Evolutionary conservation across 2,113 vertebrate species (phyloP).

Genomic region (Lanius ludovicianus): DNA sequence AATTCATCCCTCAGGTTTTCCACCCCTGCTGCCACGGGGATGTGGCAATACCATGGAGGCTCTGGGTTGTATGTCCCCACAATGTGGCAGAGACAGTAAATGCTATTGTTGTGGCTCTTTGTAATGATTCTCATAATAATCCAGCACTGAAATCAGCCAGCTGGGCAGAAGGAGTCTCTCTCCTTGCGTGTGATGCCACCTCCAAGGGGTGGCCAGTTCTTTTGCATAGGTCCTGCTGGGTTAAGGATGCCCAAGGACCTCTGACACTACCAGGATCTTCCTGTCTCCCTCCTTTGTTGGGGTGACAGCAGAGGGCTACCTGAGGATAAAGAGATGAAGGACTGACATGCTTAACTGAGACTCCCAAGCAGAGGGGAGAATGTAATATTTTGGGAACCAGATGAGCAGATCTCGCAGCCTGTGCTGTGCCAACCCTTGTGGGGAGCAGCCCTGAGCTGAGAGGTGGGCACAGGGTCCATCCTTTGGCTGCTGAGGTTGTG

Average conservation of each 20-base stretch:
- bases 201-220: not conserved
- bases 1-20: not conserved
- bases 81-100: rapidly evolving
- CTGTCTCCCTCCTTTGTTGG: not conserved
- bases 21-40: not conserved
- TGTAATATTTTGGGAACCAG: not conserved
- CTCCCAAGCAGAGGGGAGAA: not conserved
- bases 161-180: not conserved
- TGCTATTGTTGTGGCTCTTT: not conserved
- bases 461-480: not conserved
- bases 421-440: rapidly evolving
- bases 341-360: not conserved
- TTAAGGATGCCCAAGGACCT: not conserved
- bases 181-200: not conserved
- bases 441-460: not conserved
- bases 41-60: rapidly evolving
- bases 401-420: not conserved
- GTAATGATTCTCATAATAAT: not conserved
- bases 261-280: not conserved
- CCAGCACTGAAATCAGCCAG: not conserved
- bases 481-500: not conserved
- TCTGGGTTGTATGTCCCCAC: not conserved
- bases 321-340: not conserved
- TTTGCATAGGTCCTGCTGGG: not conserved
- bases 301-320: not conserved